Evolutionary conservation across 2,797 vertebrate species (phyloP).

Genomic region (Manis crassicaudata): DNA sequence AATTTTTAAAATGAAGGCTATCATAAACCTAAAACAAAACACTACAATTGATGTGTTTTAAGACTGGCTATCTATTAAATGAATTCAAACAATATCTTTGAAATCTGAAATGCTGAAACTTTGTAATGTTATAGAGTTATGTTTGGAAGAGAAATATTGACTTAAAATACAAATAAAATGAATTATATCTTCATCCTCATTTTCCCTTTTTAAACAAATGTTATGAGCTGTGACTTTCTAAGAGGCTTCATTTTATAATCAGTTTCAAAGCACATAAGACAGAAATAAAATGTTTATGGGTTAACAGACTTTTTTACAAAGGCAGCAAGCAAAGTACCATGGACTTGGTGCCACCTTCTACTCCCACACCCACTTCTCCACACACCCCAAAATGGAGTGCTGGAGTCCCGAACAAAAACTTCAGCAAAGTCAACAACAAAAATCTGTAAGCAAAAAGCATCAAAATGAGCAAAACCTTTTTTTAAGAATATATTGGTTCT

Average conservation of each 20-base stretch:
- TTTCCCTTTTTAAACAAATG: not conserved
- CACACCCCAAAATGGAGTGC: not conserved
- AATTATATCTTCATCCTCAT: not conserved
- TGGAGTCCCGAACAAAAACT: not conserved
- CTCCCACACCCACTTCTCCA: not conserved
- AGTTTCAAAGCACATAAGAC: not conserved
- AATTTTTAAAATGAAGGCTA: not conserved
- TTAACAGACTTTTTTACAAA: not conserved
- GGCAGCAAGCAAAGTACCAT: not conserved
- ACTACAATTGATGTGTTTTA: not conserved
- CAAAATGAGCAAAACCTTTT: slow-evolving; percentile 1
- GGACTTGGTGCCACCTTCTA: not conserved
- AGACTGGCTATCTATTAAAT: not conserved
- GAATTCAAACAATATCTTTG: not conserved
- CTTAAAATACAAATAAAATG: not conserved
- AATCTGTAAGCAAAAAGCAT: not conserved
- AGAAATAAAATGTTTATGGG: not conserved
- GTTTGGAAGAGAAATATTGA: not conserved
- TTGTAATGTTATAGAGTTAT: not conserved
- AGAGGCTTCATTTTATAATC: not conserved
- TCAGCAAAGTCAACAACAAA: not conserved
- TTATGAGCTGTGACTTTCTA: not conserved
- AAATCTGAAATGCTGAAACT: slow-evolving; percentile 20
- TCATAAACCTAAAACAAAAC: not conserved
- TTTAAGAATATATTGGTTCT: not conserved